Evolutionary conservation across 1,140 invertebrate species (phyloP), one percentile per base, ranked within the genome.

Genomic region (Diorhabda elongata): DNA sequence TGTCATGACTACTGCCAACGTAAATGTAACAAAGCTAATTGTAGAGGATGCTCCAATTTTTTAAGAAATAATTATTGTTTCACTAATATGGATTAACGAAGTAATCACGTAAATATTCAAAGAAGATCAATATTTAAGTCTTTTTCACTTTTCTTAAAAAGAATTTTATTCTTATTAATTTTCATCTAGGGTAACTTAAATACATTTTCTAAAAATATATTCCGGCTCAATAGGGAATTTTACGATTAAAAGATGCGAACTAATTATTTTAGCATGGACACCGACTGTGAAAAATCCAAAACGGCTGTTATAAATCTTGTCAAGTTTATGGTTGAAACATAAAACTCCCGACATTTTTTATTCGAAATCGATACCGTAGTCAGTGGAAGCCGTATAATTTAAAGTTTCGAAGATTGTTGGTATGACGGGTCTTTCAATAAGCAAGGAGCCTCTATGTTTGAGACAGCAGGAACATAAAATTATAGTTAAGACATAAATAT

Each of bases 291-390:
- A 62, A 26, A 62, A 62, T 62, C 61, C 61, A 44, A 42, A 62
- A 62, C 61, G 61, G 61, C 61, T 11, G 61, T 44, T 44, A 62
- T 62, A 62, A 62, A 62, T 62, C 61, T 62, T 62, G 61, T 62
- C 43, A 44, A 44, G 61, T 62, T 62, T 62, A 62, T 62, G 44
- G 61, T 62, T 62, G 61, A 61, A 61, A 42, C 61, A 62, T 62
- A 62, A 62, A 62, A 62, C 61, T 44, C 61, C 26, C 2, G 44
- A 44, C 61, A 47, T n/a, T 62, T 62, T 62, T 62, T 62, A 62
- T 62, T 62, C 44, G 61, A 62, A 62, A 62, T 62, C 61, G 44
- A 62, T 62, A 62, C 61, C 11, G 42, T 62, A 62, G 61, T 62
- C 8, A 62, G 61, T 62, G 44, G 6, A 26, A 62, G 61, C 43